A percentile compares a stretch with the other conserved stretches of the same genome.
Conservation (phyloP, 2,888 invertebrate genomes). For the Lottia scabra region DNA sequence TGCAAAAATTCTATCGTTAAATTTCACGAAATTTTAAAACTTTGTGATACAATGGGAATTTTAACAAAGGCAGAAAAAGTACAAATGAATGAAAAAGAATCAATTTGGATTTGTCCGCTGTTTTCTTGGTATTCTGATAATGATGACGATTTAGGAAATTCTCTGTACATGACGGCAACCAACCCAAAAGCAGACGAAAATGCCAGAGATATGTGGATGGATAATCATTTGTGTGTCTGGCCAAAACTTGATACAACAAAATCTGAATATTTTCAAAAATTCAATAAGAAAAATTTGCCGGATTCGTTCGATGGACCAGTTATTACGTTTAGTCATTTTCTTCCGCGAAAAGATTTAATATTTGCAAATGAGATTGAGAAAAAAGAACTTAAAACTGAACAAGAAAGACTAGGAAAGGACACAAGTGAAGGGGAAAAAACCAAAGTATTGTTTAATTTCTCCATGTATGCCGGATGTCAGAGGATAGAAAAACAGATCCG, state of each 20-base stretch:
- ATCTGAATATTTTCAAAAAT: slow-evolving; percentile 33
- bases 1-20: slow-evolving; percentile 34
- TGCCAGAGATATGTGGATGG: slow-evolving; percentile 37
- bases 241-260: slow-evolving; percentile 21
- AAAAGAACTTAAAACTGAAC: slow-evolving; percentile 21
- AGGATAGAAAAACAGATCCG: slow-evolving; percentile 32
- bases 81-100: background rate
- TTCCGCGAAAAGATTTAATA: slow-evolving; percentile 38
- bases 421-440: background rate
- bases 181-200: slow-evolving; percentile 22
- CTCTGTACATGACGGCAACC: slow-evolving; percentile 30
- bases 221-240: slow-evolving; percentile 41
- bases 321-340: slow-evolving; percentile 43
- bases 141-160: slow-evolving; percentile 38
- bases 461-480: slow-evolving; percentile 39
- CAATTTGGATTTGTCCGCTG: slow-evolving; percentile 40
- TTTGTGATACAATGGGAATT: slow-evolving; percentile 36
- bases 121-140: slow-evolving; percentile 44
- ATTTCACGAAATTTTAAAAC: slow-evolving; percentile 32
- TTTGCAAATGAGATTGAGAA: slow-evolving; percentile 26
- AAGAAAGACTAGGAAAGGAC: slow-evolving; percentile 24
- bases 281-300: slow-evolving; percentile 25
- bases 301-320: slow-evolving; percentile 30
- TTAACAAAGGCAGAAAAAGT: slow-evolving; percentile 28
- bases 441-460: slow-evolving; percentile 38